phyloP scores from a whole-genome alignment of 2,113 vertebrate species.

The Sturnus vulgaris region DNA sequence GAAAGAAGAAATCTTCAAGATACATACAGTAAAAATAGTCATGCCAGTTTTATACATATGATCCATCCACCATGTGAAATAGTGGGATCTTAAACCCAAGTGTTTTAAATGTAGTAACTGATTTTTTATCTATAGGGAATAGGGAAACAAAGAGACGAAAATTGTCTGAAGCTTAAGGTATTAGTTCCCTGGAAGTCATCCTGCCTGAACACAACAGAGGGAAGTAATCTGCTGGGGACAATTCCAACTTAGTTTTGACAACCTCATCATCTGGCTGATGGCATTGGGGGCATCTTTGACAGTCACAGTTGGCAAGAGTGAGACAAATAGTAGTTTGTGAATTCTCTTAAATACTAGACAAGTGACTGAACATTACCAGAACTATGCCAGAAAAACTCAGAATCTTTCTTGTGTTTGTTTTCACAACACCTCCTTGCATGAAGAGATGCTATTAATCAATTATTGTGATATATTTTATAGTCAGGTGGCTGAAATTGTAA shows the following conservation, averaged over 20 bases:
- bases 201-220: background rate
- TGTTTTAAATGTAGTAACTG: background rate
- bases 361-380: background rate
- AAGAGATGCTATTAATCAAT: background rate
- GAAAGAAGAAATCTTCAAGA: background rate
- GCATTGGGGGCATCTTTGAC: background rate
- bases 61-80: background rate
- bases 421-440: background rate
- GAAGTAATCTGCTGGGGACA: background rate
- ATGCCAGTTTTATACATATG: background rate
- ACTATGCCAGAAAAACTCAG: background rate
- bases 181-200: background rate
- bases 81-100: background rate
- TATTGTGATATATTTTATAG: background rate
- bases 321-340: background rate
- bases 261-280: background rate
- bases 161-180: background rate
- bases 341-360: background rate
- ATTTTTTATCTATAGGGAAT: background rate
- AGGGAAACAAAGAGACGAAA: background rate
- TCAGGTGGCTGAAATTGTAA: background rate
- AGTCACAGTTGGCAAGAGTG: background rate
- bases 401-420: background rate
- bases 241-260: background rate
- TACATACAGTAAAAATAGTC: background rate